Evolutionary conservation across 1,140 invertebrate genomes (phyloP).

Genomic region (Antheraea mylitta): DNA sequence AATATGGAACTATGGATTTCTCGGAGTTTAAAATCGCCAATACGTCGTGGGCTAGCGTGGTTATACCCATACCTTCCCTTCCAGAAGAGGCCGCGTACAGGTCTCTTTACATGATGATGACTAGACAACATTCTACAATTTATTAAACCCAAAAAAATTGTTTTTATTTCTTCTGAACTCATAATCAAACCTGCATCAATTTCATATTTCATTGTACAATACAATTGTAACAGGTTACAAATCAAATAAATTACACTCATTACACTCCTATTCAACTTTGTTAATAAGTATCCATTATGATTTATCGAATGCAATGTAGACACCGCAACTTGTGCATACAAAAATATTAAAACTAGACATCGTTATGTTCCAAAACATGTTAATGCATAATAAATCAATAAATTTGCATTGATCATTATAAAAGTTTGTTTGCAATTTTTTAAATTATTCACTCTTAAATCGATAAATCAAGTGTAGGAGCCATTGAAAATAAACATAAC

Average conservation of each 20-base stretch:
- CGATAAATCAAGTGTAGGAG: neutral
- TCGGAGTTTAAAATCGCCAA: no score
- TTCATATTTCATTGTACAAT: no score
- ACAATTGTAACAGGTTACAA: neutral
- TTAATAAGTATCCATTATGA: neutral
- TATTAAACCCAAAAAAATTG: no score
- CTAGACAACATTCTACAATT: neutral
- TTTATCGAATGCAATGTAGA: slow-evolving; percentile 4
- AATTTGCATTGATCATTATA: neutral
- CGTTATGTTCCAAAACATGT: neutral
- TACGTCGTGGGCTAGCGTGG: no score
- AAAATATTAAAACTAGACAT: no score
- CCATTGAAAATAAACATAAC: slow-evolving; percentile 16
- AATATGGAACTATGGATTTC: no score
- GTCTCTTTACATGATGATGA: slow-evolving; percentile 10
- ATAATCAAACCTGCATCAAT: neutral
- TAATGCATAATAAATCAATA: neutral
- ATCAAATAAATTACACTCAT: neutral
- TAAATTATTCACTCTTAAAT: neutral
- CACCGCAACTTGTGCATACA: no score
- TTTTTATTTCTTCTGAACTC: no score
- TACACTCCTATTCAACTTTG: neutral
- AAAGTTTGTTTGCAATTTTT: neutral
- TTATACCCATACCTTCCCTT: no score
- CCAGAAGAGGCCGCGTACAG: no score